Base-by-base conservation (phyloP, 2,113 vertebrate genomes). In the Nothocercus nigrocapillus region DNA sequence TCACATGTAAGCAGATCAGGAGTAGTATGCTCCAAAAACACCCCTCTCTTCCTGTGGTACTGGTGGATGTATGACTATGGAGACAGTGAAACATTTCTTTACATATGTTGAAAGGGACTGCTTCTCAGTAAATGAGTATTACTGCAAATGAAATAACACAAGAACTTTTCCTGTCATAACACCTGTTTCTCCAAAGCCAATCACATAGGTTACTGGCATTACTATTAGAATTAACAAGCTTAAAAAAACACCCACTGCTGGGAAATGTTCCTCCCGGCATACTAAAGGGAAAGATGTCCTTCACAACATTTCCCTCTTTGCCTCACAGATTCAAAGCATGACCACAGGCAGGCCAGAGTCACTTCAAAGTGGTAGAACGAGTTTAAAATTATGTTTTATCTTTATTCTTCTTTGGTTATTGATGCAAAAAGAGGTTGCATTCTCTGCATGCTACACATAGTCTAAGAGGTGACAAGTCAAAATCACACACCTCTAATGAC, bases 181-280 rank as follows among this genome's bases (percentile, higher is more conserved):
- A 61, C 5, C 11, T 53, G 3, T 38, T n/a, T 56, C 21, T 78
- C 20, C 27, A 36, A 11, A 5, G 4, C 30, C 44, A 2, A 16
- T 53, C 24, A 10, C 5, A 11, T 0, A 0, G 30, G 24, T 44
- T 47, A n/a, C 20, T 78, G 45, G 36, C 13, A 45, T 4, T 34
- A 27, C 36, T 34, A n/a, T 8, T 9, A 68, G 27, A 16, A 38
- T 11, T 11, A 68, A 24, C 40, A 36, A 63, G 47, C 1, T 3
- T 22, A 25, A 34, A 76, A 70, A 72, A 22, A 25, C 62, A 59
- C 7, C 6, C 32, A 11, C 34, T 44, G 44, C 13, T 22, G 17
- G 32, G 56, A 76, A 59, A 42, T 0, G 0, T 62, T 69, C 68
- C 44, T 78, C 28, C 15, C 3, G 20, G 27, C 2, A 9, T 47